A percentile compares a stretch with the other conserved stretches of the same genome.
Conservation (phyloP, 2,888 invertebrate genomes). For the Papilio gigon region DNA sequence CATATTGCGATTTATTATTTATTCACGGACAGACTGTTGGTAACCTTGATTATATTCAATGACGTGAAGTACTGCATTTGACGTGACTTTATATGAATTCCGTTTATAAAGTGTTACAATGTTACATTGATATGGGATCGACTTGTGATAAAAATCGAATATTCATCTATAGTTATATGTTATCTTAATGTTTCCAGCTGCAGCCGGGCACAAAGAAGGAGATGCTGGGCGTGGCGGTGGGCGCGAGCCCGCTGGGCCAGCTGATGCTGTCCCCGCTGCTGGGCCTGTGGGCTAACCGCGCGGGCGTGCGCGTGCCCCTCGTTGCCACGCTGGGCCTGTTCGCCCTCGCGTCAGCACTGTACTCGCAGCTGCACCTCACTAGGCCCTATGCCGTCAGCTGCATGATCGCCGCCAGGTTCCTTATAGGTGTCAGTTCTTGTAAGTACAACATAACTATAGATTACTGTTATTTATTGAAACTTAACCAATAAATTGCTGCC, state of each 20-base stretch:
- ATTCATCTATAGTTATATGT: no score
- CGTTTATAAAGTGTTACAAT: background rate
- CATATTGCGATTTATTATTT: background rate
- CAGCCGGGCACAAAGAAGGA: slow-evolving; percentile 90
- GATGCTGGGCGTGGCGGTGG: slow-evolving; percentile 91
- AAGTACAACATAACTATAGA: slow-evolving; percentile 40
- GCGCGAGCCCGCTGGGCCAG: slow-evolving; percentile 93
- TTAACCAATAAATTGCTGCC: background rate
- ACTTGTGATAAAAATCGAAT: no score
- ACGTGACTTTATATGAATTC: background rate
- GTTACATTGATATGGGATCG: background rate
- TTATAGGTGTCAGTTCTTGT: slow-evolving; percentile 93
- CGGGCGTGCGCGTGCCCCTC: slow-evolving; percentile 87
- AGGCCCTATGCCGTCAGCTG: slow-evolving; percentile 85
- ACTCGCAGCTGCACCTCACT: slow-evolving; percentile 88
- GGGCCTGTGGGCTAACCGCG: slow-evolving; percentile 92
- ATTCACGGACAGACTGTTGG: background rate
- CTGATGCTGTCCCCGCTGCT: slow-evolving; percentile 92
- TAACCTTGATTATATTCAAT: slow-evolving; percentile 5
- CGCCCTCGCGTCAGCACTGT: slow-evolving; percentile 87
- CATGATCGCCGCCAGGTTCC: slow-evolving; percentile 89
- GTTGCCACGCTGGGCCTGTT: slow-evolving; percentile 87
- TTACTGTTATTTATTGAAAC: background rate
- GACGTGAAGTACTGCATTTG: background rate
- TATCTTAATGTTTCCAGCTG: slow-evolving; percentile 84